Base-by-base conservation (phyloP, 2,888 invertebrate species). In the Aplocera efformata region DNA sequence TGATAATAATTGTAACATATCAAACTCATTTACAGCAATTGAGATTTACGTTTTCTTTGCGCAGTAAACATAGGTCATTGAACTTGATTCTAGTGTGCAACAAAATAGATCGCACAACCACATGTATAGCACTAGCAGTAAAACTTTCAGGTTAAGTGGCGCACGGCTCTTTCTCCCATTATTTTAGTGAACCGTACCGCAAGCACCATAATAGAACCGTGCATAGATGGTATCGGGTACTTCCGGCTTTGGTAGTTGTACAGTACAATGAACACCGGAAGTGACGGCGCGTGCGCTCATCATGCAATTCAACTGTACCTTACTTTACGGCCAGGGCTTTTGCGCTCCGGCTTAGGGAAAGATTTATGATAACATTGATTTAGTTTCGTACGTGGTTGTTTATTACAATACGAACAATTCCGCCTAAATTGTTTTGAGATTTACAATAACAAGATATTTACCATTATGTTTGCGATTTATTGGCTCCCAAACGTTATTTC, bases 261-360 rank as follows among this genome's bases (percentile, higher is more conserved):
- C 73, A 72, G 59, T 51, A 74, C 73, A 72, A 73, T 71, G 66
- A 65, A 63, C 62, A 54, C 54, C 82, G 83, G 84, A 84, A 79
- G 73, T 60, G 50, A 39, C 60, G 74, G 79, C 83, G 79, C 83
- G 83, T 79, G 84, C 80, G 74, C 68, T 57, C 63, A 56, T 65
- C 70, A 67, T 63, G 70, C 67, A 60, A 63, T 65, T 56, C 63
- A 61, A 63, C 58, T 53, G 35, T 42, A 39, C 46, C 32, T 43
- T 26, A 48, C 54, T 42, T 38, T 41, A 37, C 35, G 31, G 38
- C 35, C 32, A 32, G 42, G 42, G 42, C 34, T 47, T 32, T 34
- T 42, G 22, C 10, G 32, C 25, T 29, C 35, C 23, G 39, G 44
- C 40, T 48, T 49, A 20, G 22, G 20, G 33, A 48, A 31, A 44